These are phyloP conservation scores for Pyrgilauda ruficollis DNA, from an alignment of 2,113 vertebrate species.

Conservation along the genomic window DNA sequence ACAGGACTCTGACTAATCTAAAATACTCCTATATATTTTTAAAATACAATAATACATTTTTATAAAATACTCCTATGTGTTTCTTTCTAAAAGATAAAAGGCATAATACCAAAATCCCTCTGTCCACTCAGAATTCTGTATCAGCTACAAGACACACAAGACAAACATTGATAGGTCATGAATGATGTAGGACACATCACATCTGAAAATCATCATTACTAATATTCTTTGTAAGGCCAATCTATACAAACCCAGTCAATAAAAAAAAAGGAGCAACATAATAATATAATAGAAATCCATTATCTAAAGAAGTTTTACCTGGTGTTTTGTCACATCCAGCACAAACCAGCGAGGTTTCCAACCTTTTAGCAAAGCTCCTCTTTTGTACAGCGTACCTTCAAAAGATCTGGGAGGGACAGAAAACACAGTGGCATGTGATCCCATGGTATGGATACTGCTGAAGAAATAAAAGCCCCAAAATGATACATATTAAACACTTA, in stretches of 20 bases:
- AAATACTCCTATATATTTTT: not conserved
- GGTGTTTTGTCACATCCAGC: conserved; percentile 95
- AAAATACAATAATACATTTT: not conserved
- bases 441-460: not conserved
- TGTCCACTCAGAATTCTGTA: not conserved
- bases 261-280: not conserved
- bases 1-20: not conserved
- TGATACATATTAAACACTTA: not conserved
- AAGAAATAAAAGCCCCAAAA: not conserved
- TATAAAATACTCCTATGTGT: not conserved
- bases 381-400: conserved; percentile 94
- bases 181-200: not conserved
- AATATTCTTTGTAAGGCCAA: not conserved
- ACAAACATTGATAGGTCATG: not conserved
- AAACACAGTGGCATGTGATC: not conserved
- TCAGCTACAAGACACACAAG: not conserved
- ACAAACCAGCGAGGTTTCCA: conserved; percentile 99
- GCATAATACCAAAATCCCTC: not conserved
- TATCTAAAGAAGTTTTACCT: conserved; percentile 76
- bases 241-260: not conserved
- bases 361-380: conserved; percentile 93
- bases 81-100: not conserved
- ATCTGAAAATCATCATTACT: not conserved
- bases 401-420: conserved; percentile 81
- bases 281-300: not conserved